These are phyloP conservation scores for Lasiommata megera DNA, from an alignment of 2,888 invertebrate species.

Conservation along the genomic window DNA sequence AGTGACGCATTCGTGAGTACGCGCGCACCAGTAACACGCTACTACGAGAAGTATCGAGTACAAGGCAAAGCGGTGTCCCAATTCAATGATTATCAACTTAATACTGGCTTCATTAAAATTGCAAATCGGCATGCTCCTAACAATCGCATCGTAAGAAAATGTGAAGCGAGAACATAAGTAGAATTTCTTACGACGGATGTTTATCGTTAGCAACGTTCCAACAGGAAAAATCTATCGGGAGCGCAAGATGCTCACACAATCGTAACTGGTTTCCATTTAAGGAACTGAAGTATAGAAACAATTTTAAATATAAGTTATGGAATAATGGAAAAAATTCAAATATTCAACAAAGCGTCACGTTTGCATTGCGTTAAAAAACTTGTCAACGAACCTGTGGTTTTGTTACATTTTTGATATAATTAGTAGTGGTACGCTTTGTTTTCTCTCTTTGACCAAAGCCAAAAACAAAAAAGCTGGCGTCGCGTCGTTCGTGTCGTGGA, in stretches of 20 bases:
- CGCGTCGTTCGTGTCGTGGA: slow-evolving; percentile 21
- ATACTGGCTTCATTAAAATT: background rate
- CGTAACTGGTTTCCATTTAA: slow-evolving; percentile 15
- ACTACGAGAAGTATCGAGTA: slow-evolving; percentile 60
- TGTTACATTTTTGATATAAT: background rate
- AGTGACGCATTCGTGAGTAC: slow-evolving; percentile 66
- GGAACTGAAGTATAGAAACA: background rate
- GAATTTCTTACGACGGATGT: slow-evolving; percentile 13
- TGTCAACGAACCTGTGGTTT: background rate
- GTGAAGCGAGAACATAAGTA: slow-evolving; percentile 15
- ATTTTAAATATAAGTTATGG: background rate
- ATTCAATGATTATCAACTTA: slow-evolving; percentile 51
- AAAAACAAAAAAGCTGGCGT: slow-evolving; percentile 2
- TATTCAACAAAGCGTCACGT: background rate
- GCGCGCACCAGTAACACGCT: slow-evolving; percentile 66
- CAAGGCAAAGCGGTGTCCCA: slow-evolving; percentile 65
- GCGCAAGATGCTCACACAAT: slow-evolving; percentile 4
- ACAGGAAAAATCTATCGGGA: slow-evolving; percentile 21
- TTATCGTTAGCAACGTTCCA: slow-evolving; percentile 16
- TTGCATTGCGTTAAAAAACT: background rate
- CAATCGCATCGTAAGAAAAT: slow-evolving; percentile 31
- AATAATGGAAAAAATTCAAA: background rate
- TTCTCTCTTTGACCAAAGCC: slow-evolving; percentile 4
- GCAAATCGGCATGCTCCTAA: background rate
- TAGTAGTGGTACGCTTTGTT: background rate